Percentiles rank a stretch among this genome's conserved stretches.
Conservation (phyloP, 1,140 invertebrate genomes). For the Ceratosolen solmsi region DNA sequence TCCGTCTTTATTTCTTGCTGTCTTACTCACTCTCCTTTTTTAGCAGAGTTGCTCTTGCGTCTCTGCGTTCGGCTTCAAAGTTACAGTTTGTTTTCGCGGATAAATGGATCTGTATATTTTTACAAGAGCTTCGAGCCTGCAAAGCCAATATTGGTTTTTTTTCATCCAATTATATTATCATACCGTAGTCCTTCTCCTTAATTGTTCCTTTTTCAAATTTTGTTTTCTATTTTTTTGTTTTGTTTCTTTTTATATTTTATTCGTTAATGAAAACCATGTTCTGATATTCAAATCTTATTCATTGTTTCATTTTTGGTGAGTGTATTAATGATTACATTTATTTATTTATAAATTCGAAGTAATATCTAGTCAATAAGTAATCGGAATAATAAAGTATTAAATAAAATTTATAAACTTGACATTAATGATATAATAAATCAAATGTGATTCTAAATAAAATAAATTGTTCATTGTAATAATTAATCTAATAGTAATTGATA, state of each 20-base stretch:
- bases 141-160: conserved; percentile 39
- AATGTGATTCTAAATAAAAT: too few relatives aligned
- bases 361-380: too few relatives aligned
- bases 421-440: too few relatives aligned
- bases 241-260: conserved; percentile 20
- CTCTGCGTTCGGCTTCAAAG: conserved; percentile 6
- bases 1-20: conserved; percentile 47
- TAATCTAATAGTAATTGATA: too few relatives aligned
- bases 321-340: background rate
- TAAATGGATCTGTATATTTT: conserved; percentile 50
- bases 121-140: conserved; percentile 23
- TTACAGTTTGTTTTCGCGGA: conserved; percentile 50
- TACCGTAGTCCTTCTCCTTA: conserved; percentile 19
- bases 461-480: too few relatives aligned
- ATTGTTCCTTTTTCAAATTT: conserved; percentile 7
- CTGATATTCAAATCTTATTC: background rate
- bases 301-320: background rate
- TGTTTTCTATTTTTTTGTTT: conserved; percentile 12
- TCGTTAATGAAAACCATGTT: conserved; percentile 1
- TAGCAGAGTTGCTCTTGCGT: conserved; percentile 47
- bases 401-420: too few relatives aligned
- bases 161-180: conserved; percentile 45
- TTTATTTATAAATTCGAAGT: too few relatives aligned
- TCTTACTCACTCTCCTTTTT: conserved; percentile 52
- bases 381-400: too few relatives aligned